Percentiles rank a stretch among this genome's conserved stretches.
phyloP scores from a whole-genome alignment of 2,797 vertebrate species.

The Momotus momota region DNA sequence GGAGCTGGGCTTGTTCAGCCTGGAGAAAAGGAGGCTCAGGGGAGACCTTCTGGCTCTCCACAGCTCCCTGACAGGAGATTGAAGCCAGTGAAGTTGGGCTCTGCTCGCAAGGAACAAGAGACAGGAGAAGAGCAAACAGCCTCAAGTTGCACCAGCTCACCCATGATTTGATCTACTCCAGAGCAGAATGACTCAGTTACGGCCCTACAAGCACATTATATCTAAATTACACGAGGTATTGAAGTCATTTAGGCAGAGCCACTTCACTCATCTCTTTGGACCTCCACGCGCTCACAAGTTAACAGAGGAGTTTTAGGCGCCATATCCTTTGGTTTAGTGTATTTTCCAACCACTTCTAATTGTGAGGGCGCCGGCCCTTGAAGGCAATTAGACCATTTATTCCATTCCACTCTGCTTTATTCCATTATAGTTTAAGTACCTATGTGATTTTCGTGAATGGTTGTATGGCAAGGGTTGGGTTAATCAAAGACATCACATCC shows the following conservation, averaged over 20 bases:
- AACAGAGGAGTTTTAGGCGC: neutral
- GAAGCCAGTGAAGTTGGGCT: rapidly evolving
- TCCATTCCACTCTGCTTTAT: neutral
- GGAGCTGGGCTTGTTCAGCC: neutral
- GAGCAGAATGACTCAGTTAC: neutral
- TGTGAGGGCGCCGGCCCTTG: neutral
- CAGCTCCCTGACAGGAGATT: neutral
- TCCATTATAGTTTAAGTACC: neutral
- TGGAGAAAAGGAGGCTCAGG: neutral
- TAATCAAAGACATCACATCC: neutral
- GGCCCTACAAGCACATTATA: neutral
- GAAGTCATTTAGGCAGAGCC: neutral
- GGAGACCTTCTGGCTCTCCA: neutral
- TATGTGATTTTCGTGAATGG: neutral
- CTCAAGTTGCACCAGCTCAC: neutral
- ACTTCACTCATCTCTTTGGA: neutral
- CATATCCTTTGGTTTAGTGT: neutral
- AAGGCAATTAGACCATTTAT: neutral
- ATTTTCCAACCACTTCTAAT: constrained; percentile 16
- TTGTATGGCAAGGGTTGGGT: neutral
- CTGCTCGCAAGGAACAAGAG: neutral
- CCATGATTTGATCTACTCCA: neutral
- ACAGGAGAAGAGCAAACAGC: neutral
- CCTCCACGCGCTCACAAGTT: neutral
- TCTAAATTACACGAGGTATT: neutral